Conservation (phyloP, 2,797 vertebrate genomes). For the Argyrosomus regius region DNA sequence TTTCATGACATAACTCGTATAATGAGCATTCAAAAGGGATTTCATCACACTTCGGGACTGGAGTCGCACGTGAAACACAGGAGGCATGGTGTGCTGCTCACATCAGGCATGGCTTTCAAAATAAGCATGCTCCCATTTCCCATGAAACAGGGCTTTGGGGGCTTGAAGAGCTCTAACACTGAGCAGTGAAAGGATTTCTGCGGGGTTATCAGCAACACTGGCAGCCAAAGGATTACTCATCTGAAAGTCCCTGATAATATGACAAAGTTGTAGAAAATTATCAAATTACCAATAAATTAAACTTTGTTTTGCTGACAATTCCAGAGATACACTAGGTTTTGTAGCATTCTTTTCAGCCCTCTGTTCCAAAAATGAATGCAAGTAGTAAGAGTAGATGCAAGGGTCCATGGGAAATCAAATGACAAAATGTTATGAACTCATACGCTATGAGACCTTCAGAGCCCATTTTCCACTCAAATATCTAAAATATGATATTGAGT, state of each 20-base stretch:
- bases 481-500: slow-evolving; percentile 51
- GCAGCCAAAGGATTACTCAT: slow-evolving; percentile 56
- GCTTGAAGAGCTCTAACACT: slow-evolving; percentile 35
- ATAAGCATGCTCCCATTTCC: slow-evolving; percentile 51
- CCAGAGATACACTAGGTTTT: slow-evolving; percentile 11
- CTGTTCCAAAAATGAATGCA: not conserved
- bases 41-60: slow-evolving; percentile 25
- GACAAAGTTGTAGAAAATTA: slow-evolving; percentile 29
- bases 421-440: slow-evolving; percentile 44
- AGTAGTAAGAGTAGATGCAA: slow-evolving; percentile 1
- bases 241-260: slow-evolving; percentile 48
- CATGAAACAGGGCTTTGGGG: slow-evolving; percentile 49
- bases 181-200: slow-evolving; percentile 20
- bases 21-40: slow-evolving; percentile 45
- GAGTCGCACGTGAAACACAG: slow-evolving; percentile 32
- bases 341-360: slow-evolving; percentile 16
- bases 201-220: slow-evolving; percentile 39
- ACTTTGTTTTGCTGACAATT: slow-evolving; percentile 24
- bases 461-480: slow-evolving; percentile 44
- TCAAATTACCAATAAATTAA: slow-evolving; percentile 45
- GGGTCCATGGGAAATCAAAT: slow-evolving; percentile 53
- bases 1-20: slow-evolving; percentile 62
- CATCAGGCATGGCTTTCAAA: slow-evolving; percentile 50
- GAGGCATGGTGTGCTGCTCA: slow-evolving; percentile 31
- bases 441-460: slow-evolving; percentile 25